Evolutionary conservation across 2,888 invertebrate genomes (phyloP).

Genomic region (Plebejus melissa): DNA sequence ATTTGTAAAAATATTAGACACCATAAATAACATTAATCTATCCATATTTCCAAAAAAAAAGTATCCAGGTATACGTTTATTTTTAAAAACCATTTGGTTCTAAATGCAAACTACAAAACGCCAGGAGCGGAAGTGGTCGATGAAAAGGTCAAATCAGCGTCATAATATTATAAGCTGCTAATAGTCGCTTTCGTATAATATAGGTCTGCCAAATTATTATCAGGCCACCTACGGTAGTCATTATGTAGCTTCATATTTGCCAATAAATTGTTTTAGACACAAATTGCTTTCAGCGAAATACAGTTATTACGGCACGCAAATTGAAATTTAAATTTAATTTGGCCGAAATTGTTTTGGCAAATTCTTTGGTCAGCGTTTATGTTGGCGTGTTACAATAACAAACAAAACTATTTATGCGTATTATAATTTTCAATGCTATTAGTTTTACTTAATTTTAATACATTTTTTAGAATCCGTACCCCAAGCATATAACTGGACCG

Average conservation of each 20-base stretch:
- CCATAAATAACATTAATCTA: too few relatives aligned
- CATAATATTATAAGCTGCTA: not conserved
- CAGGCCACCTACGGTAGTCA: conserved; percentile 2
- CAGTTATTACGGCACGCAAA: conserved; percentile 15
- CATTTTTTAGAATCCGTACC: too few relatives aligned
- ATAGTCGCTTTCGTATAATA: not conserved
- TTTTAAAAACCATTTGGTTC: not conserved
- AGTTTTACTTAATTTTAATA: not conserved
- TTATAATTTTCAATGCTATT: not conserved
- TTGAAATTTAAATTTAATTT: conserved; percentile 25
- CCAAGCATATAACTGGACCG: too few relatives aligned
- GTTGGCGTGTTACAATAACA: not conserved
- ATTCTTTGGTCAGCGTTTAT: conserved; percentile 22
- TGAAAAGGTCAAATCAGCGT: not conserved
- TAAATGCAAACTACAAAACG: not conserved
- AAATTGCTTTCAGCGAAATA: conserved; percentile 22
- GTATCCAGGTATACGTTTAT: not conserved
- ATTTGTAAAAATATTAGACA: too few relatives aligned
- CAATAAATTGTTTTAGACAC: conserved; percentile 21
- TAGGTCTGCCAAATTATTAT: conserved; percentile 10
- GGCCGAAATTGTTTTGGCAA: conserved; percentile 5
- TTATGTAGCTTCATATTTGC: conserved; percentile 11
- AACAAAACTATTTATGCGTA: not conserved
- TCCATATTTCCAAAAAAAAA: too few relatives aligned
- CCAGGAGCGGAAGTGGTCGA: not conserved